These are phyloP conservation scores for Mythimna loreyi DNA, from an alignment of 2,888 invertebrate species.

Conservation along the genomic window DNA sequence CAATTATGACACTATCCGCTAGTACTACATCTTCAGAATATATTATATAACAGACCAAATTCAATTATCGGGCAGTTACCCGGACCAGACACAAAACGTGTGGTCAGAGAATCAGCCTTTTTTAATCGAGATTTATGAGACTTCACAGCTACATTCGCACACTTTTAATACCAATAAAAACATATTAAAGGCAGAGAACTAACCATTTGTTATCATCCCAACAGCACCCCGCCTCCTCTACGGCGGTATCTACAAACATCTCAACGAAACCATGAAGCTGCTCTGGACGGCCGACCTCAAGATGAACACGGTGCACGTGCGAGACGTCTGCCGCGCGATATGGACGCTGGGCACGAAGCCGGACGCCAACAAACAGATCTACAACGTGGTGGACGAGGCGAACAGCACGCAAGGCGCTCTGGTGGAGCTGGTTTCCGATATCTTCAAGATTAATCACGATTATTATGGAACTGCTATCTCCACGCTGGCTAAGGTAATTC, in stretches of 20 bases:
- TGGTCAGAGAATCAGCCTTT: no score
- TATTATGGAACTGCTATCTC: conserved; percentile 96
- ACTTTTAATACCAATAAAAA: no score
- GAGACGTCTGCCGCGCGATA: conserved; percentile 95
- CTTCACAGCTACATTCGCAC: no score
- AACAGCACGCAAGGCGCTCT: conserved; percentile 96
- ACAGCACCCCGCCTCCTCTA: conserved; percentile 96
- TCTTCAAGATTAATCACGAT: conserved; percentile 96
- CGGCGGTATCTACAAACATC: conserved; percentile 96
- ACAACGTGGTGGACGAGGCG: conserved; percentile 96
- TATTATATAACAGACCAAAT: no score
- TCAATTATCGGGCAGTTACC: no score
- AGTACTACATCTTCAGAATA: no score
- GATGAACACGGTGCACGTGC: conserved; percentile 97
- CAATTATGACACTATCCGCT: no score
- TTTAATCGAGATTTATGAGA: no score
- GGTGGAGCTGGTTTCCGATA: conserved; percentile 94
- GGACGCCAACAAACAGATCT: conserved; percentile 92
- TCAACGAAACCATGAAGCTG: conserved; percentile 97
- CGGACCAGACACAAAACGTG: no score
- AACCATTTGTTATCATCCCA: background rate
- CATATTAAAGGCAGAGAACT: background rate
- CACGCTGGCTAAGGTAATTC: conserved; percentile 94
- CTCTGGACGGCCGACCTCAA: conserved; percentile 96
- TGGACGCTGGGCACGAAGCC: conserved; percentile 92